These are phyloP conservation scores for Vulpes ferrilata DNA, from an alignment of 2,113 vertebrate species.

Conservation along the genomic window DNA sequence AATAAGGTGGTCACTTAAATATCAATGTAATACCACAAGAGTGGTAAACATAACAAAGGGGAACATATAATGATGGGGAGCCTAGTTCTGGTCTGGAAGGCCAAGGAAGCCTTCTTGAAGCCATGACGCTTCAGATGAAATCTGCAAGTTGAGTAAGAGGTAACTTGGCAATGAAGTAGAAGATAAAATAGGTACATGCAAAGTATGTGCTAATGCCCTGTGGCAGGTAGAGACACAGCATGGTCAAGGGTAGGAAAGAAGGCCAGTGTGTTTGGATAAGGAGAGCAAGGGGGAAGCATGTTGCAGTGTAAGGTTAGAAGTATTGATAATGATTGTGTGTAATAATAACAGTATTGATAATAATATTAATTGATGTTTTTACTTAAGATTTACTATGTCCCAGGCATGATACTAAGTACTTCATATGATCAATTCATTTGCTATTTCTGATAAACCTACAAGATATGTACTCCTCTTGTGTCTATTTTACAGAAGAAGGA, in stretches of 20 bases:
- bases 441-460: neutral
- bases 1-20: conserved; percentile 11
- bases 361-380: neutral
- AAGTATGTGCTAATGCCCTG: neutral
- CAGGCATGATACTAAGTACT: neutral
- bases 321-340: neutral
- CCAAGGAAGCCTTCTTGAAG: conserved; percentile 20
- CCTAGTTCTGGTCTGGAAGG: neutral
- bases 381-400: neutral
- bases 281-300: neutral
- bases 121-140: neutral
- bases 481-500: neutral
- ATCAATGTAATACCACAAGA: neutral
- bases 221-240: neutral
- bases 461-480: neutral
- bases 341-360: neutral
- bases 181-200: neutral
- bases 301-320: neutral
- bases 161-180: neutral
- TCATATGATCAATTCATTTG: neutral
- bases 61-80: neutral
- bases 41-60: neutral
- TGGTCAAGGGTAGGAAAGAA: neutral
- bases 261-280: neutral
- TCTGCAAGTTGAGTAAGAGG: neutral